These are phyloP conservation scores for Corbicula japonica DNA, from an alignment of 2,888 invertebrate genomes.

Conservation along the genomic window DNA sequence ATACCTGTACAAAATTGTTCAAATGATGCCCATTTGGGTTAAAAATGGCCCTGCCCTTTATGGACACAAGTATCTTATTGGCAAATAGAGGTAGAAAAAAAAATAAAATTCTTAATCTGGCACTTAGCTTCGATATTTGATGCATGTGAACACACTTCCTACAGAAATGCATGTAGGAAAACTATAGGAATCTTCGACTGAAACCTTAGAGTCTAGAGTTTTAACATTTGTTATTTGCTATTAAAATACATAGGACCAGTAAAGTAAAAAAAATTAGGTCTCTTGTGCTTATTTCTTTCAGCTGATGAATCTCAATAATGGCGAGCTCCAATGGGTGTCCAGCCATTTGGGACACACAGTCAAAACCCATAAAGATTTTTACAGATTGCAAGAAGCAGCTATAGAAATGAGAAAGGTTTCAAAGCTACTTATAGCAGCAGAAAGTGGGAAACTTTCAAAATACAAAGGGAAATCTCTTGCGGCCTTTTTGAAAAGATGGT, in stretches of 20 bases:
- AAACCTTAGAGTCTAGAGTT: too few relatives aligned
- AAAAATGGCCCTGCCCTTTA: not conserved
- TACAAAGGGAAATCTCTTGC: conserved; percentile 18
- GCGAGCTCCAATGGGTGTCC: conserved; percentile 24
- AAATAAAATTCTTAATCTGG: not conserved
- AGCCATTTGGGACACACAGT: conserved; percentile 38
- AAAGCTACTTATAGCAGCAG: conserved; percentile 23
- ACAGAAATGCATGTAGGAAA: conserved; percentile 2
- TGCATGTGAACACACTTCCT: not conserved
- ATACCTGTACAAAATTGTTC: conserved; percentile 2
- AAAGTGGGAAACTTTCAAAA: conserved; percentile 24
- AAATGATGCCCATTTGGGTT: not conserved
- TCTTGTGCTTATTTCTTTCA: conserved; percentile 6
- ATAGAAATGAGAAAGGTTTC: conserved; percentile 30
- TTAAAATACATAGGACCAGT: conserved; percentile 2
- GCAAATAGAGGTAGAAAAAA: not conserved
- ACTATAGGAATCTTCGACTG: too few relatives aligned
- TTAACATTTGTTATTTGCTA: too few relatives aligned
- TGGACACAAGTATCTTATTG: not conserved
- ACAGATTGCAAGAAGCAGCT: conserved; percentile 26
- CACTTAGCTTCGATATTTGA: not conserved
- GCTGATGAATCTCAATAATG: conserved; percentile 28
- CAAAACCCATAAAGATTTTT: conserved; percentile 29
- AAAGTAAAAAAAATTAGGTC: not conserved
- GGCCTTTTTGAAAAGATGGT: conserved; percentile 11